A percentile compares a stretch with the other conserved stretches of the same genome.
Evolutionary conservation across 2,888 invertebrate genomes (phyloP).

Genomic region (Drosophila antonietae): DNA sequence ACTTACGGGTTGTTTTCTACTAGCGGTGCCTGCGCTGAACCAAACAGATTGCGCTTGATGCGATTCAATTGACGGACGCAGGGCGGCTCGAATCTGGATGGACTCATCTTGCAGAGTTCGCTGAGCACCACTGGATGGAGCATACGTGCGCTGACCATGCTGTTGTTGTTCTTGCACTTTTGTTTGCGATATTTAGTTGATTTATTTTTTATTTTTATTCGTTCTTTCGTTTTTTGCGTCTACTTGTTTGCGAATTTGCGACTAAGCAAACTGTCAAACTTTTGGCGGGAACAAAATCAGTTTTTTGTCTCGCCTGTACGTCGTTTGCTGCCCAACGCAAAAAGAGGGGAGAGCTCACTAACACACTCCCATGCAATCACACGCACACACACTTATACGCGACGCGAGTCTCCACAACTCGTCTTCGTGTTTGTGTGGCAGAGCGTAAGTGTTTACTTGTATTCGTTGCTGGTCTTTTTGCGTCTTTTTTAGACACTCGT

Average conservation of each 20-base stretch:
- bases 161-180: constrained; percentile 20
- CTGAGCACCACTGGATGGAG: constrained; percentile 79
- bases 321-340: constrained; percentile 10
- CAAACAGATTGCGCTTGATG: constrained; percentile 84
- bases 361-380: constrained; percentile 21
- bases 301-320: constrained; percentile 67
- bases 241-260: constrained; percentile 67
- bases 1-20: constrained; percentile 81
- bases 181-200: neutral
- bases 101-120: constrained; percentile 81
- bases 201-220: constrained; percentile 23
- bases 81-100: constrained; percentile 70
- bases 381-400: constrained; percentile 23
- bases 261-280: constrained; percentile 74
- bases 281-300: constrained; percentile 79
- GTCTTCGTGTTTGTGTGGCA: constrained; percentile 12
- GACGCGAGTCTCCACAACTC: constrained; percentile 57
- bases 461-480: constrained; percentile 22
- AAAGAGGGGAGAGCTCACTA: constrained; percentile 49
- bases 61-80: constrained; percentile 79
- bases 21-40: constrained; percentile 60
- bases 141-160: constrained; percentile 80
- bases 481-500: constrained; percentile 47
- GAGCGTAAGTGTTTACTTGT: constrained; percentile 37
- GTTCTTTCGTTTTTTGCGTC: constrained; percentile 20